Evolutionary conservation across 2,113 vertebrate species (phyloP).

Genomic region (Nannobrachium achirus): DNA sequence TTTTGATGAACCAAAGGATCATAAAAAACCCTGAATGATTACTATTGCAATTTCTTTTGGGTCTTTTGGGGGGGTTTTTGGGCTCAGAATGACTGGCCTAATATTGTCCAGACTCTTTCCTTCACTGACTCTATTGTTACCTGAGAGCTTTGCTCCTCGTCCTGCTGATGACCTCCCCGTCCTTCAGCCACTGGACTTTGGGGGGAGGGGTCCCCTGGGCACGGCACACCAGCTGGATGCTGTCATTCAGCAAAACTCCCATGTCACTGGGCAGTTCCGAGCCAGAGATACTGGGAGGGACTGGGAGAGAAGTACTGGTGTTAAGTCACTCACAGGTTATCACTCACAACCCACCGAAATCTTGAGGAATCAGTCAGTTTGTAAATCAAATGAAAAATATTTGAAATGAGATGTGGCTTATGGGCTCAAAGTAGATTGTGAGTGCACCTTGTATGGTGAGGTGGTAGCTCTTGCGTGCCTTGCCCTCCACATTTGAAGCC

Average conservation of each 20-base stretch:
- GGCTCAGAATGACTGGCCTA: no score
- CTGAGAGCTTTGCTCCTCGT: slow-evolving; percentile 73
- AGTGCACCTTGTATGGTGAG: slow-evolving; percentile 88
- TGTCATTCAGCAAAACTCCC: slow-evolving; percentile 85
- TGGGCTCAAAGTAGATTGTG: not conserved
- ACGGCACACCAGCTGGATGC: slow-evolving; percentile 85
- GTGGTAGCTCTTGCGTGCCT: slow-evolving; percentile 86
- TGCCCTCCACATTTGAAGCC: slow-evolving; percentile 91
- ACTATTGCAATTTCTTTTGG: no score
- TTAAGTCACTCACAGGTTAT: no score
- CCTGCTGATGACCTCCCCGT: slow-evolving; percentile 81
- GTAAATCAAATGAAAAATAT: no score
- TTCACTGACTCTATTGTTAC: slow-evolving; percentile 63
- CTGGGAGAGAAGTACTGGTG: slow-evolving; percentile 64
- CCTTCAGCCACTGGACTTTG: slow-evolving; percentile 89
- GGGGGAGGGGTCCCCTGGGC: slow-evolving; percentile 85
- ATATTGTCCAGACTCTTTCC: not conserved
- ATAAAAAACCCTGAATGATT: no score
- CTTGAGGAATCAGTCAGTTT: not conserved
- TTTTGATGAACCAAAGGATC: no score
- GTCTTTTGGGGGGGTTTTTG: no score
- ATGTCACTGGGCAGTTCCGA: slow-evolving; percentile 90
- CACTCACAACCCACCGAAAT: not conserved
- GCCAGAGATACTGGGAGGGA: slow-evolving; percentile 89
- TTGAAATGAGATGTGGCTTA: not conserved